phyloP scores from a whole-genome alignment of 2,113 vertebrate species.

The Forbesichthys papilliferus region DNA sequence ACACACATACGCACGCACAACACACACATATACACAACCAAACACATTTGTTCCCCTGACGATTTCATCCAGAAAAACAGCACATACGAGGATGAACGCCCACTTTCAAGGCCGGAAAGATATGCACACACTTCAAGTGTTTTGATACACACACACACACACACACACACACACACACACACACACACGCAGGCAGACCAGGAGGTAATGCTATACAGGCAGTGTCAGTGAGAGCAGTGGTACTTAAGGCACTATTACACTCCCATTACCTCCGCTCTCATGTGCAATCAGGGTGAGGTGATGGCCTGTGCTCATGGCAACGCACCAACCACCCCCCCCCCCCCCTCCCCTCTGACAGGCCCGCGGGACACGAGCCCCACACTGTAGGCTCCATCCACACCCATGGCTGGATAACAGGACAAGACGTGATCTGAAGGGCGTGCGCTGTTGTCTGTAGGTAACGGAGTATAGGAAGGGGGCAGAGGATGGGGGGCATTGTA shows the following conservation, averaged over 20 bases:
- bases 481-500: conserved; percentile 26
- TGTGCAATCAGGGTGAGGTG: conserved; percentile 76
- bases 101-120: no score
- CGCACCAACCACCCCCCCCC: conserved; percentile 66
- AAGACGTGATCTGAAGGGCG: conserved; percentile 63
- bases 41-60: background rate
- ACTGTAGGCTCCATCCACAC: conserved; percentile 38
- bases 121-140: background rate
- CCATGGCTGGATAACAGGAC: no score
- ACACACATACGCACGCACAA: conserved; percentile 2
- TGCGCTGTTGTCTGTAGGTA: conserved; percentile 28
- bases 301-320: conserved; percentile 84
- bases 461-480: conserved; percentile 17
- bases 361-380: conserved; percentile 59
- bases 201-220: conserved; percentile 70
- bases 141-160: background rate
- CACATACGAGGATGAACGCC: no score
- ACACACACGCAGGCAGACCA: conserved; percentile 13
- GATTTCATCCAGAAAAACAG: no score
- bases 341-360: conserved; percentile 82
- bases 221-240: conserved; percentile 72
- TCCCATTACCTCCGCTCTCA: conserved; percentile 76
- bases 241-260: conserved; percentile 76
- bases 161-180: conserved; percentile 22
- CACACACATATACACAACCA: conserved; percentile 17